A percentile compares a stretch with the other conserved stretches of the same genome.
These are phyloP conservation scores for Sipha maydis DNA, from an alignment of 2,888 invertebrate genomes.

Conservation along the genomic window DNA sequence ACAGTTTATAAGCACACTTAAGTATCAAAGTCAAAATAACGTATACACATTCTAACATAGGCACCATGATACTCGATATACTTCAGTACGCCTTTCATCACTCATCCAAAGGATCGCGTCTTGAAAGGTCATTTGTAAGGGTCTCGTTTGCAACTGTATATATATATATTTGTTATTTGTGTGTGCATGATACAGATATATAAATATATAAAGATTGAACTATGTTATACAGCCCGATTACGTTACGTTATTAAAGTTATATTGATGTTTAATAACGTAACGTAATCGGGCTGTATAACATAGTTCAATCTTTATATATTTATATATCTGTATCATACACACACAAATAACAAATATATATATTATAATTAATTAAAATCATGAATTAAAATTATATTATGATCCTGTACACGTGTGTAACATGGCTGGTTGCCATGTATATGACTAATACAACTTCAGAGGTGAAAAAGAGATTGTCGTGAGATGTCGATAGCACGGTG, in stretches of 20 bases:
- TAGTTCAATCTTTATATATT: background rate
- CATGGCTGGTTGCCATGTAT: too few relatives aligned
- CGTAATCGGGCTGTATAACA: background rate
- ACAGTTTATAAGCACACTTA: background rate
- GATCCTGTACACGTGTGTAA: too few relatives aligned
- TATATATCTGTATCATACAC: too few relatives aligned
- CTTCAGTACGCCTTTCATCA: background rate
- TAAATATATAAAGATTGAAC: background rate
- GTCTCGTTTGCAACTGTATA: background rate
- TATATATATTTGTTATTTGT: background rate
- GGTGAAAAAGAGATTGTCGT: too few relatives aligned
- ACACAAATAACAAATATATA: background rate
- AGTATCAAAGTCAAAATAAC: background rate
- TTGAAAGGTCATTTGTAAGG: slow-evolving; percentile 33
- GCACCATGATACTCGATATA: slow-evolving; percentile 10
- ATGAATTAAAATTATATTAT: too few relatives aligned
- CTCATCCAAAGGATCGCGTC: background rate
- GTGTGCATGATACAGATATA: too few relatives aligned
- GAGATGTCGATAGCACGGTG: too few relatives aligned
- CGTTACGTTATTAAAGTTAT: background rate
- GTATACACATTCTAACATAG: background rate
- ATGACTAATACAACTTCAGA: too few relatives aligned
- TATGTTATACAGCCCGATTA: background rate
- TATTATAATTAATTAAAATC: too few relatives aligned
- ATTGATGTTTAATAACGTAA: background rate